Conservation (phyloP, 2,888 invertebrate genomes). For the Nemotelus pantherinus region DNA sequence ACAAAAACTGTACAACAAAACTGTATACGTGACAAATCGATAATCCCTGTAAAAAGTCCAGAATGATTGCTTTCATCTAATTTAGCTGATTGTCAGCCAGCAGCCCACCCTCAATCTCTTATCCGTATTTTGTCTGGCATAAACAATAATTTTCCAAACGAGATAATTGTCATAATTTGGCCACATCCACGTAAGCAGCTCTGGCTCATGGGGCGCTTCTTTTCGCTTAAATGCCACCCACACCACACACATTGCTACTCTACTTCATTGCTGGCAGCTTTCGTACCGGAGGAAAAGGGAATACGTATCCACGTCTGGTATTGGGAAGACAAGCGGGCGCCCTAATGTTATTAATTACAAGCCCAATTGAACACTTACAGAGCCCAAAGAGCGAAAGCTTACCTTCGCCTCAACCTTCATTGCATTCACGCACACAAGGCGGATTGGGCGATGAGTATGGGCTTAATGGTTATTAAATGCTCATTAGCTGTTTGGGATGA, state of each 20-base stretch:
- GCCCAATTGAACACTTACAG: conserved; percentile 56
- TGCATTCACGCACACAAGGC: conserved; percentile 45
- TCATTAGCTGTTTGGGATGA: conserved; percentile 50
- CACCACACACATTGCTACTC: not conserved
- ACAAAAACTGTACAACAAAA: no score
- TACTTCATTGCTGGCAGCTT: not conserved
- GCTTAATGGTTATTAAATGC: conserved; percentile 52
- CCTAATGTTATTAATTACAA: conserved; percentile 55
- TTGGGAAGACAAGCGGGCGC: conserved; percentile 28
- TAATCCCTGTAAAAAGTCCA: no score
- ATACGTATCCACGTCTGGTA: not conserved
- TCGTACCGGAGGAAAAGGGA: not conserved
- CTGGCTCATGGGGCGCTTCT: not conserved
- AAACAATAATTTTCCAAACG: conserved; percentile 46
- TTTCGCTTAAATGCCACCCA: conserved; percentile 31
- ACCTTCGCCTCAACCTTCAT: conserved; percentile 29
- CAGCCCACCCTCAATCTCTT: not conserved
- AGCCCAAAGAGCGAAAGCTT: conserved; percentile 40
- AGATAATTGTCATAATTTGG: conserved; percentile 50
- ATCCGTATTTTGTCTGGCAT: conserved; percentile 24
- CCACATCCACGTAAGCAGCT: conserved; percentile 44
- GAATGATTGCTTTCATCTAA: no score
- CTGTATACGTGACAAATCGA: no score
- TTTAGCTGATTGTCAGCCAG: no score
- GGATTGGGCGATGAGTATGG: not conserved